phyloP scores from a whole-genome alignment of 1,140 invertebrate species.

The Heliconius melpomene region DNA sequence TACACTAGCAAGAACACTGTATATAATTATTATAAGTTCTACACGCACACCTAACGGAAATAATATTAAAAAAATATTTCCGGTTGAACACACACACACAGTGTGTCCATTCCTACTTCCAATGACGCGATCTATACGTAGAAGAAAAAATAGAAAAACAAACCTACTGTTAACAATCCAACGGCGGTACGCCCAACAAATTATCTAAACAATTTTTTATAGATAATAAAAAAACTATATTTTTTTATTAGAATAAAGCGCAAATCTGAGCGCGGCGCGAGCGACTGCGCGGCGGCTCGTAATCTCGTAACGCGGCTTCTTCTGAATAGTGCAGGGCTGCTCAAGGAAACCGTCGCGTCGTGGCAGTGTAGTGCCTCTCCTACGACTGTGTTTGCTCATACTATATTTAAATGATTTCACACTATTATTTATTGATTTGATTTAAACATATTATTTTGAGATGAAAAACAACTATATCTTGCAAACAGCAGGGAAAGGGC shows the following conservation, averaged over 20 bases:
- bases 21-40: too few species aligned
- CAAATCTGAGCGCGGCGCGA: conserved; percentile 24
- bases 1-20: too few species aligned
- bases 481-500: too few species aligned
- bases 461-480: too few species aligned
- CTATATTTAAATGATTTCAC: too few species aligned
- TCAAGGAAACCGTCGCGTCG: not conserved
- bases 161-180: conserved; percentile 20
- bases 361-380: not conserved
- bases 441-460: too few species aligned
- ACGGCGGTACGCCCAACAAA: not conserved
- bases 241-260: conserved; percentile 19
- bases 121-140: not conserved
- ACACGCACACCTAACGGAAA: too few species aligned
- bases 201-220: not conserved
- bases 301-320: conserved; percentile 28
- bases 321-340: conserved; percentile 23
- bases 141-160: conserved; percentile 9
- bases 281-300: conserved; percentile 22
- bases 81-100: too few species aligned
- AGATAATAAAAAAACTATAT: conserved; percentile 6
- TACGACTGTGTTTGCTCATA: too few species aligned
- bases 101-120: not conserved
- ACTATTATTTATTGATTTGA: too few species aligned
- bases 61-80: too few species aligned